Base-by-base conservation (phyloP, 2,888 invertebrate genomes). In the Selenia dentaria region DNA sequence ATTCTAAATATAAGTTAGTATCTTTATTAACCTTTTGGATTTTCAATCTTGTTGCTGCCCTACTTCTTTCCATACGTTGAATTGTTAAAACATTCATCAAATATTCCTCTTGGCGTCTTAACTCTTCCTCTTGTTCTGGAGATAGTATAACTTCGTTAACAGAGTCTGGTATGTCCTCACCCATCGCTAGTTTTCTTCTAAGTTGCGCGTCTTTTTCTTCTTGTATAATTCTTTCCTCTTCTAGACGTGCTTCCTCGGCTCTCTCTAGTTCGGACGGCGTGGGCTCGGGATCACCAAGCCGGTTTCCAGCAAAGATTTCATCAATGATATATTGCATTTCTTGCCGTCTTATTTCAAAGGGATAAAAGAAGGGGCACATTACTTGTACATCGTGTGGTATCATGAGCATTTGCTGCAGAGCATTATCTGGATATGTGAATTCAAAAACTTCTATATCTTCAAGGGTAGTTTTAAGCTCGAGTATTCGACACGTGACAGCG, bases 361-460 rank as follows among this genome's bases (percentile, higher is more conserved):
- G 88, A 78, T 92, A 95, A 74, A 92, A 94, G 47, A 88, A 89
- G 0, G 94, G 93, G 49, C 93, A 91, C n/a, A 92, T 62, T 40
- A 94, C 86, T 70, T 93, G 91, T n/a, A 94, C 74, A 49, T 94
- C 92, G 25, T 92, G 84, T 0, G 96, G 96, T 11, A 94, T 91
- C 55, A 95, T 88, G 51, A 95, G 93, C 70, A 95, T 74, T 77
- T 94, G 93, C 37, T 94, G 91, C 35, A 95, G 71, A 16, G 93
- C 92, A 61, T 95, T 94, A 66, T 96, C 96, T 34, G 95, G 92
- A 79, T 95, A 96, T 36, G 95, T 95, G 62, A 87, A 93, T 67
- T 94, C 93, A 4, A 92, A 92, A 3, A 84, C 79, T 68, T 93
- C 92, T 6, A 93, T 79, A 50, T 92, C 85, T 59, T 92, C 91